Evolutionary conservation across 1,140 invertebrate species (phyloP).

Genomic region (Drosophila sechellia): DNA sequence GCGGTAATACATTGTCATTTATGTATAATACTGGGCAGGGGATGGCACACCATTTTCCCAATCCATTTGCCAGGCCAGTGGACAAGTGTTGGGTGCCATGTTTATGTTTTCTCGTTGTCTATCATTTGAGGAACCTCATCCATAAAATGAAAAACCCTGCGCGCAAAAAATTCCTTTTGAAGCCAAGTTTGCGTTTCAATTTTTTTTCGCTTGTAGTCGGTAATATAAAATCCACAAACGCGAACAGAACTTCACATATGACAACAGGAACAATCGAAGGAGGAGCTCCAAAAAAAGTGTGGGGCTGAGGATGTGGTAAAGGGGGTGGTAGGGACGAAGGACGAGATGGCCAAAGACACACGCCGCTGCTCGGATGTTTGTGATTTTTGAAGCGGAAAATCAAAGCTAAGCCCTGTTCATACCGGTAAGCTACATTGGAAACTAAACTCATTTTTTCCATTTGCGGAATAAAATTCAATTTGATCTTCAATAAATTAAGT

Average conservation of each 20-base stretch:
- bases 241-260: slow-evolving; percentile 77
- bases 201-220: slow-evolving; percentile 20
- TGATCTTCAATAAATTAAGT: no score
- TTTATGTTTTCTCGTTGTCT: slow-evolving; percentile 61
- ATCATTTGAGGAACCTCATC: slow-evolving; percentile 13
- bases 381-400: slow-evolving; percentile 61
- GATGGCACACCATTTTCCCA: slow-evolving; percentile 5
- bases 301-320: background rate
- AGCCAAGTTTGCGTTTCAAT: slow-evolving; percentile 60
- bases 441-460: background rate
- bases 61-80: slow-evolving; percentile 50
- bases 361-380: slow-evolving; percentile 40
- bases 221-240: slow-evolving; percentile 80
- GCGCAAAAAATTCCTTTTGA: slow-evolving; percentile 61
- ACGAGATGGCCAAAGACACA: slow-evolving; percentile 13
- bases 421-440: background rate
- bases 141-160: background rate
- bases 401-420: slow-evolving; percentile 49
- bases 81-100: slow-evolving; percentile 79
- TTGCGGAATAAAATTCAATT: background rate
- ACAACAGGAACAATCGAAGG: slow-evolving; percentile 57
- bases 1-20: slow-evolving; percentile 73
- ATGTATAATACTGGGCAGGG: slow-evolving; percentile 10
- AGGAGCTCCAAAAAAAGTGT: slow-evolving; percentile 1
- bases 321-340: background rate